phyloP scores from a whole-genome alignment of 1,140 invertebrate genomes.

The Eumaeus atala region DNA sequence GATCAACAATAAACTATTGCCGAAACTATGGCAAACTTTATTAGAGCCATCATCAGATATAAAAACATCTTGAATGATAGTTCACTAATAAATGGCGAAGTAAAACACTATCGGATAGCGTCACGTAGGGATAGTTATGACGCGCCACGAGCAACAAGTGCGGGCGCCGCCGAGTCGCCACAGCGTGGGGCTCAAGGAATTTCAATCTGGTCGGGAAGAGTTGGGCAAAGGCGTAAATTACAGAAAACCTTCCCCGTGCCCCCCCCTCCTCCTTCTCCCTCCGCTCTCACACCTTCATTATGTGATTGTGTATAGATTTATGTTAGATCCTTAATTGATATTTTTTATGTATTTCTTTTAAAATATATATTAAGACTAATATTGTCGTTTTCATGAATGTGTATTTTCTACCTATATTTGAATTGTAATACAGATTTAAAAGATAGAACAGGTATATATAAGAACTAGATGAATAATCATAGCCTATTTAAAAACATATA shows the following conservation, averaged over 20 bases:
- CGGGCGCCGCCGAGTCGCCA: constrained; percentile 52
- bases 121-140: constrained; percentile 61
- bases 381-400: too few species aligned
- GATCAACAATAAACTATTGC: too few species aligned
- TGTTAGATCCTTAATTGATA: neutral
- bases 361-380: too few species aligned
- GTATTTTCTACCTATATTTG: too few species aligned
- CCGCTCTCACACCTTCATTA: too few species aligned
- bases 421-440: too few species aligned
- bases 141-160: constrained; percentile 61
- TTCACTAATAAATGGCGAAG: constrained; percentile 19
- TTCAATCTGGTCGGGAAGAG: constrained; percentile 53
- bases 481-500: too few species aligned
- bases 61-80: constrained; percentile 20
- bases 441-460: too few species aligned
- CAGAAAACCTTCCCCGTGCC: constrained; percentile 19
- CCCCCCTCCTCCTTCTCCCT: neutral
- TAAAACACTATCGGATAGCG: constrained; percentile 45
- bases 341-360: too few species aligned
- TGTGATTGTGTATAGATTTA: neutral
- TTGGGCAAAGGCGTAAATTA: constrained; percentile 61
- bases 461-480: too few species aligned
- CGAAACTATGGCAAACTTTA: neutral
- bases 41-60: constrained; percentile 3
- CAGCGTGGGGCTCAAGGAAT: constrained; percentile 52